Evolutionary conservation across 1,140 invertebrate species (phyloP).

Genomic region (Drosophila suzukii): DNA sequence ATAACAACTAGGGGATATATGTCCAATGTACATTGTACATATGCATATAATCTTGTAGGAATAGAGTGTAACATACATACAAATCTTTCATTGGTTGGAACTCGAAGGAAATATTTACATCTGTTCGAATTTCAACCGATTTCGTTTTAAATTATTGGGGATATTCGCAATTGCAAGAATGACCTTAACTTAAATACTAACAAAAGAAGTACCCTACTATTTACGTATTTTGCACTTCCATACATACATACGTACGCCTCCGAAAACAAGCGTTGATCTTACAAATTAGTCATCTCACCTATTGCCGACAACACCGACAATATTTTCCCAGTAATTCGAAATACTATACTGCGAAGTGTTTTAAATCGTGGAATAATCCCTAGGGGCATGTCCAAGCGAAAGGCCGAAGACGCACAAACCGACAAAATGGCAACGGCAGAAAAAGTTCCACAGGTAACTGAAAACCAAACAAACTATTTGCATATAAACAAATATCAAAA

Average conservation of each 20-base stretch:
- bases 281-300: slow-evolving; percentile 4
- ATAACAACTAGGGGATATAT: too few relatives aligned
- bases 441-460: slow-evolving; percentile 35
- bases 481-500: background rate
- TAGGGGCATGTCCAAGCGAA: slow-evolving; percentile 54
- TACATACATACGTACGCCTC: background rate
- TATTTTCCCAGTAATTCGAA: background rate
- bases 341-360: background rate
- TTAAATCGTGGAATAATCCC: background rate
- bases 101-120: too few relatives aligned
- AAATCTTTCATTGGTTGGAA: too few relatives aligned
- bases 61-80: too few relatives aligned
- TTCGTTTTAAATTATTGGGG: too few relatives aligned
- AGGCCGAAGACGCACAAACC: slow-evolving; percentile 33
- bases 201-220: background rate
- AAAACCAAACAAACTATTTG: background rate
- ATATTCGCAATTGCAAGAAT: background rate
- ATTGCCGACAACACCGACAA: background rate
- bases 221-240: background rate
- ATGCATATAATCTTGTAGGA: too few relatives aligned
- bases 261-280: slow-evolving; percentile 1
- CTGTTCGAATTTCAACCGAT: too few relatives aligned
- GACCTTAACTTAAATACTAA: background rate
- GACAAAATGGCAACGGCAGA: slow-evolving; percentile 42
- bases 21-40: too few relatives aligned